Conservation (phyloP, 2,113 vertebrate genomes). For the Entomyzon cyanotis region DNA sequence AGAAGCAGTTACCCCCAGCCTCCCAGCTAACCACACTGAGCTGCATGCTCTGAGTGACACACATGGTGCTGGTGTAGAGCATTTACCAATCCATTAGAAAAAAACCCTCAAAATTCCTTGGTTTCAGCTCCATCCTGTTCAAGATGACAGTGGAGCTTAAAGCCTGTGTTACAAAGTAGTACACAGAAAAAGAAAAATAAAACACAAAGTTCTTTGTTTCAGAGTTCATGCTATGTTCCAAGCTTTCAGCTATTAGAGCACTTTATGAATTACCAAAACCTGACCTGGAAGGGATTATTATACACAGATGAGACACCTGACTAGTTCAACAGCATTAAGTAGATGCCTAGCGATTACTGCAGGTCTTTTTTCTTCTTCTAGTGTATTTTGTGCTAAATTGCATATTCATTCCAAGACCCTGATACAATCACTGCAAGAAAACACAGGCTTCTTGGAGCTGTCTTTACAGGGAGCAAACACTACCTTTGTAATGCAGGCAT, state of each 20-base stretch:
- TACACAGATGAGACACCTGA: neutral
- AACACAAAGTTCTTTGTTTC: neutral
- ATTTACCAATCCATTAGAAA: neutral
- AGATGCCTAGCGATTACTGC: neutral
- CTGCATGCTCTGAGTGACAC: neutral
- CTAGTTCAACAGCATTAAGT: neutral
- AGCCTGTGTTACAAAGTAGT: neutral
- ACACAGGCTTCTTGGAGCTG: neutral
- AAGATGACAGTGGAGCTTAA: neutral
- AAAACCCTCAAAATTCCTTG: neutral
- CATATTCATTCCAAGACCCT: neutral
- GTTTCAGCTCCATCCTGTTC: neutral
- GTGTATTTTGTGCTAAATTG: neutral
- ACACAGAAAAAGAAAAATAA: neutral
- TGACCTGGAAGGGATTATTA: neutral
- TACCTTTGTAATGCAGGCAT: neutral
- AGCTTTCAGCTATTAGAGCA: neutral
- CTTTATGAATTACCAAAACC: neutral
- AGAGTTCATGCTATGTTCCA: neutral
- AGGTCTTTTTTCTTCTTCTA: neutral
- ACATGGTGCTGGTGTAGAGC: neutral
- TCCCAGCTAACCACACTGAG: neutral
- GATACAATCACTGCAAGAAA: neutral
- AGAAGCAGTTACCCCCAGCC: neutral
- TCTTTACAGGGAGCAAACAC: fast-evolving